These are phyloP conservation scores for Cacatua alba DNA, from an alignment of 2,113 vertebrate species.

Conservation along the genomic window DNA sequence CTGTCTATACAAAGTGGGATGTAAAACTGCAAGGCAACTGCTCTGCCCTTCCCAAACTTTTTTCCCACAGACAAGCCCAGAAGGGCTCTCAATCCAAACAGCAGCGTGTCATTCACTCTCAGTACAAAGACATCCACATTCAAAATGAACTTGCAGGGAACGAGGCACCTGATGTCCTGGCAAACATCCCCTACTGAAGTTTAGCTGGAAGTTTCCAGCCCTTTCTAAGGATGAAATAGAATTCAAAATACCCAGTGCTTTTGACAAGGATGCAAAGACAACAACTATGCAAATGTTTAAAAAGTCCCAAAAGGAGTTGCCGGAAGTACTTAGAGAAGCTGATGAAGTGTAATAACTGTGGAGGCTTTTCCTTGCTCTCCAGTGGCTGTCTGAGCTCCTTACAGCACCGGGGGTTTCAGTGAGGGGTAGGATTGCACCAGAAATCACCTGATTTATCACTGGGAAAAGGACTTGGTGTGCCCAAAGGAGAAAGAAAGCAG, in stretches of 20 bases:
- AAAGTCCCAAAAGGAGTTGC: slow-evolving; percentile 8
- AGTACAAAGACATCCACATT: neutral
- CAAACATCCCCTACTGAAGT: neutral
- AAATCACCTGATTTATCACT: slow-evolving; percentile 7
- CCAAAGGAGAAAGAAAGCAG: neutral
- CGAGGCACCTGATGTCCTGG: neutral
- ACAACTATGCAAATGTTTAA: slow-evolving; percentile 29
- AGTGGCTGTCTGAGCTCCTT: neutral
- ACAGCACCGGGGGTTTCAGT: neutral
- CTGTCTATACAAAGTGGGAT: neutral
- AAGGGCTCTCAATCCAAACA: neutral
- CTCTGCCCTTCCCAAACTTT: neutral
- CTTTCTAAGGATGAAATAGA: neutral
- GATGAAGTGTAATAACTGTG: neutral
- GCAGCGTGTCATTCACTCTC: neutral
- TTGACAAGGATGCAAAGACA: slow-evolving; percentile 18
- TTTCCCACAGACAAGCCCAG: neutral
- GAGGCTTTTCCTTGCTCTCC: neutral
- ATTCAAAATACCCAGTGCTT: neutral
- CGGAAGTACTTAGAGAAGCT: slow-evolving; percentile 11
- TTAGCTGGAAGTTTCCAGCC: neutral
- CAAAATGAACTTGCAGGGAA: neutral
- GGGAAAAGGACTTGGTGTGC: neutral
- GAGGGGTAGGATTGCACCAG: neutral
- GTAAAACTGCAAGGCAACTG: neutral